Evolutionary conservation across 2,888 invertebrate species (phyloP), one percentile per base, ranked within the genome.

Genomic region (Ptychoptera albimana): DNA sequence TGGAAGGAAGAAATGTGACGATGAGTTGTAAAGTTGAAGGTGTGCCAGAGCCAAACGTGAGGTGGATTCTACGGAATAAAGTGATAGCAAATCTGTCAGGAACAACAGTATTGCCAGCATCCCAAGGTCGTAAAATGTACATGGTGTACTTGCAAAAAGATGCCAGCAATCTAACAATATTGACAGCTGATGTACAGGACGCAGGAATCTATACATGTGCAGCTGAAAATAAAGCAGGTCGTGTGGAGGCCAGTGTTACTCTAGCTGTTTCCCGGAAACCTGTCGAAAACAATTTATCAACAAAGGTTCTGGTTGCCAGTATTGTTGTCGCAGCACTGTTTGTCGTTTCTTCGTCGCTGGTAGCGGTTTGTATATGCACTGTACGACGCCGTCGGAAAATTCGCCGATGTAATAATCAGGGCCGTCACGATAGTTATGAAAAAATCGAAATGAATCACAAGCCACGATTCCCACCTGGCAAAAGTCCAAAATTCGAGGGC

Each of bases 171-270:
- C 67, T 86, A 58, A 82, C 80, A 7, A 79, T 85, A 50, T 72
- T 77, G 53, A 72, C 78, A 30, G 78, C 77, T 8, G 82, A 82
- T 48, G 63, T 78, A 50, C 79, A 79, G 61, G 85, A 86, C 59
- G 75, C 82, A 35, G 85, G 84, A 37, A 70, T 74, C 40, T 86
- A 85, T 57, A 74, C 76, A 38, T 87, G 87, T 57, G 72, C 76
- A 44, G 85, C 85, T 1, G 83, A 85, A 60, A 86, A 85, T 58
- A 77, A 80, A 60, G 86, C 86, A 5, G 86, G 85, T 1, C 74
- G 73, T 56, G 79, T 78, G 10, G 79, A 82, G 61, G 79, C 79
- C 15, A 77, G 78, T 56, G 77, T 86, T 45, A 81, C 76, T 46
- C 67, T 87, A 53, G 72, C 76, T 2, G 76, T 86, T 49, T 75